These are phyloP conservation scores for Halcyon malimbica DNA, from an alignment of 2,113 vertebrate species.

Conservation along the genomic window DNA sequence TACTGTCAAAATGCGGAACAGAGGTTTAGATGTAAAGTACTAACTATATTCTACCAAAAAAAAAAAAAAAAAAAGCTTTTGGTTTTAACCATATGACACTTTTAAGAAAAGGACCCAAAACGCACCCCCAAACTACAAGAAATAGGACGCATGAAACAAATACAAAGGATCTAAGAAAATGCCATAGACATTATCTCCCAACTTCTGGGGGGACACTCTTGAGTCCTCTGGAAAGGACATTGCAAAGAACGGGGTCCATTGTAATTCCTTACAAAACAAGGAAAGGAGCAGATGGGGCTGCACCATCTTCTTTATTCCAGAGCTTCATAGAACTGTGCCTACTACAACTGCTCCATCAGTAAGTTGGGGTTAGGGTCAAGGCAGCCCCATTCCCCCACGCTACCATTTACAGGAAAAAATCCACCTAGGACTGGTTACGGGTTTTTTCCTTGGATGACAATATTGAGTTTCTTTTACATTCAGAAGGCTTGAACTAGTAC, in stretches of 20 bases:
- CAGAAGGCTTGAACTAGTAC: background rate
- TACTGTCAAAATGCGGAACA: conserved; percentile 76
- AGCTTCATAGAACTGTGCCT: background rate
- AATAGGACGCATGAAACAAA: background rate
- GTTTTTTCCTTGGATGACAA: background rate
- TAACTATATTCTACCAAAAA: background rate
- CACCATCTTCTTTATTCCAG: background rate
- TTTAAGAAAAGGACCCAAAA: background rate
- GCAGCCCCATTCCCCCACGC: background rate
- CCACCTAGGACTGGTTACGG: background rate
- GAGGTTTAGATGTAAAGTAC: conserved; percentile 35
- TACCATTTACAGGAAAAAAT: background rate
- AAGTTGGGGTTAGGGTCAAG: background rate
- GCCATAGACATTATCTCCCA: background rate
- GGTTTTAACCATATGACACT: background rate
- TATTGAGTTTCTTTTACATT: background rate
- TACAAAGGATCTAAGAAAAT: background rate
- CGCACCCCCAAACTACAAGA: background rate
- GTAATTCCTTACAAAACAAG: background rate
- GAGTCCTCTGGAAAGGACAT: background rate
- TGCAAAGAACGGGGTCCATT: rapidly evolving
- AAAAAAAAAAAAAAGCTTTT: background rate
- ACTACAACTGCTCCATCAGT: background rate
- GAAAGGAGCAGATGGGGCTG: background rate
- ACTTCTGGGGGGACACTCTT: background rate